A percentile compares a stretch with the other conserved stretches of the same genome.
phyloP scores from a whole-genome alignment of 2,113 vertebrate genomes.

The Leptocoma aspasia region DNA sequence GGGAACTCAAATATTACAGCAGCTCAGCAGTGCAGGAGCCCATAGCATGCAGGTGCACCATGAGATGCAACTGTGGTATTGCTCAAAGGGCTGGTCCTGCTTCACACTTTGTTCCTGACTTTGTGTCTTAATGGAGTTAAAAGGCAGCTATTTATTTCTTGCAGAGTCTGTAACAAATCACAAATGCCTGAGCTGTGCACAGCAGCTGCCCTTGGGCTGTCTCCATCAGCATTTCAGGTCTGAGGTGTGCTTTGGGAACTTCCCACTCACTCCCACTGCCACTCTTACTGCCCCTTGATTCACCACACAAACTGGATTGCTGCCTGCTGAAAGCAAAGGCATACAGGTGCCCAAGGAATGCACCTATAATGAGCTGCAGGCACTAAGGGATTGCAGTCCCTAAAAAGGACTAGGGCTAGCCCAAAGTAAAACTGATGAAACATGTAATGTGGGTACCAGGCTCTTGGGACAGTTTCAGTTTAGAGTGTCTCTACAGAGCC shows the following conservation, averaged over 20 bases:
- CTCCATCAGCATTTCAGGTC: background rate
- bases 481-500: background rate
- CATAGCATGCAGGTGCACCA: background rate
- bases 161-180: background rate
- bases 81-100: background rate
- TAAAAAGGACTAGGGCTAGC: background rate
- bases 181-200: background rate
- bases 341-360: background rate
- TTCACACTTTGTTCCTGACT: background rate
- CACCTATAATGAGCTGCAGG: background rate
- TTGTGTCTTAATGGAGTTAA: background rate
- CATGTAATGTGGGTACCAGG: background rate
- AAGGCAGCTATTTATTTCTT: background rate
- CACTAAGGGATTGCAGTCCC: background rate
- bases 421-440: fast-evolving
- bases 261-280: background rate
- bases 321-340: background rate
- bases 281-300: background rate
- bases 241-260: background rate
- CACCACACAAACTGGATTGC: background rate
- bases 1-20: background rate
- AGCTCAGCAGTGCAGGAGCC: background rate
- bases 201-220: background rate
- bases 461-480: background rate
- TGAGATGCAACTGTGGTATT: background rate